A percentile compares a stretch with the other conserved stretches of the same genome.
Conservation (phyloP, 2,113 vertebrate species). For the Mesembrinibis cayennensis region DNA sequence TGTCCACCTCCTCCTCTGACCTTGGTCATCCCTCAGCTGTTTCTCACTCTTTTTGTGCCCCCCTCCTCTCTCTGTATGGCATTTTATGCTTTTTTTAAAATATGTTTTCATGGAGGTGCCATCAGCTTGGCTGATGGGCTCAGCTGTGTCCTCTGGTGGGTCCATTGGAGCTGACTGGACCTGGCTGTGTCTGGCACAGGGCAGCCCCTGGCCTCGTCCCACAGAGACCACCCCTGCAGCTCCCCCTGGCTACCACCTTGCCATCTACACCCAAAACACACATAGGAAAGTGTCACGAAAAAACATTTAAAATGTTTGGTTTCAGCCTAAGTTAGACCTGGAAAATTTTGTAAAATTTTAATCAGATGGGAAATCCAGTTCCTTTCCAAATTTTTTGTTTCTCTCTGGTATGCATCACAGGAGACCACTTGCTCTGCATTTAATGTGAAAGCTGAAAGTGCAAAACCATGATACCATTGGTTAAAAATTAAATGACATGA, state of each 20-base stretch:
- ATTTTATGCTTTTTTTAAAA: neutral
- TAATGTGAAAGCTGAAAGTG: neutral
- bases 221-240: neutral
- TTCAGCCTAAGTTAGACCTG: neutral
- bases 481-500: neutral
- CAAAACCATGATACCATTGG: neutral
- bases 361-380: neutral
- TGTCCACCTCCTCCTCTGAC: neutral
- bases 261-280: neutral
- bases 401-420: neutral
- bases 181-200: rapidly evolving
- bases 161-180: neutral
- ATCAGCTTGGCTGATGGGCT: neutral
- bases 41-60: neutral
- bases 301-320: neutral
- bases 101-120: neutral
- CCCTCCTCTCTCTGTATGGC: neutral
- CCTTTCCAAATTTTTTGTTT: neutral
- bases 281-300: neutral
- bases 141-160: neutral
- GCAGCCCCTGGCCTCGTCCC: neutral
- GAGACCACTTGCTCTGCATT: neutral
- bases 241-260: neutral
- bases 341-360: neutral
- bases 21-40: neutral